phyloP scores from a whole-genome alignment of 2,113 vertebrate species.

The Speoplatyrhinus poulsoni region DNA sequence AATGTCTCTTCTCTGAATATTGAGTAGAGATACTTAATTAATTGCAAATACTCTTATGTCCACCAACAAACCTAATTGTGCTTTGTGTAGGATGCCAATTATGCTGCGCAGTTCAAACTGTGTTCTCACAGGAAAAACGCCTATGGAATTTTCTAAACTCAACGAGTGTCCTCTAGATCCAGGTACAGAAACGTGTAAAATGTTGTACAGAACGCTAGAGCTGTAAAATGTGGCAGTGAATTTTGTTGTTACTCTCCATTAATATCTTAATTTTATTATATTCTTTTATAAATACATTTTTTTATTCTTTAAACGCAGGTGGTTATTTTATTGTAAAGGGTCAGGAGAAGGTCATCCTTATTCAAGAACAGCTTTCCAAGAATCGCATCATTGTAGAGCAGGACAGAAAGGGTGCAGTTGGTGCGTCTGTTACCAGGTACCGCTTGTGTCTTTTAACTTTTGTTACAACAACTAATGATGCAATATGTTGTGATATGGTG shows the following conservation, averaged over 20 bases:
- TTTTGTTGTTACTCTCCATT: background rate
- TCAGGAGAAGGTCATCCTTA: conserved; percentile 97
- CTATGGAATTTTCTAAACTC: conserved; percentile 93
- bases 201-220: background rate
- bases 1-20: background rate
- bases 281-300: background rate
- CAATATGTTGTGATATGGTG: background rate
- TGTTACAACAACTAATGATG: background rate
- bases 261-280: background rate
- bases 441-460: background rate
- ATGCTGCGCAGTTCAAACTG: conserved; percentile 98
- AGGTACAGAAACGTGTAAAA: conserved; percentile 71
- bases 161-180: conserved; percentile 97
- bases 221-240: background rate
- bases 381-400: conserved; percentile 98
- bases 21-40: too few species aligned
- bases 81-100: conserved; percentile 89
- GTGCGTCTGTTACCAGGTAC: conserved; percentile 97
- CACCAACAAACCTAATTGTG: conserved; percentile 25
- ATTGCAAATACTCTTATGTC: background rate
- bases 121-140: conserved; percentile 93
- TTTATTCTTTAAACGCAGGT: conserved; percentile 70
- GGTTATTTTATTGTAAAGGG: conserved; percentile 99
- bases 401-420: conserved; percentile 93
- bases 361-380: conserved; percentile 98